Evolutionary conservation across 2,113 vertebrate species (phyloP).

Genomic region (Syngnathus scovelli): DNA sequence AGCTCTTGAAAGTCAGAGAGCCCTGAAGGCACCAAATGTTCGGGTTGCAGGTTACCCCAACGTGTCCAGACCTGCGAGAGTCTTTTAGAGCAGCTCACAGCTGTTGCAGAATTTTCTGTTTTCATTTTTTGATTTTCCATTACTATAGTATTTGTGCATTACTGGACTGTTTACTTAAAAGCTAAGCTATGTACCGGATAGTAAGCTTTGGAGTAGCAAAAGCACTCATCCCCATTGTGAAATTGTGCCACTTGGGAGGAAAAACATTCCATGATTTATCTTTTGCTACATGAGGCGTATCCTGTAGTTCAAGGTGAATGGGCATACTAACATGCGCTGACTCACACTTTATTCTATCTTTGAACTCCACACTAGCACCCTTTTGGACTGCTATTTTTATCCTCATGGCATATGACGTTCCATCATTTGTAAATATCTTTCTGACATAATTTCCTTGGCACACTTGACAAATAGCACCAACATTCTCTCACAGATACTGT

Average conservation of each 20-base stretch:
- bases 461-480: not conserved
- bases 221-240: not conserved
- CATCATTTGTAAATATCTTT: conserved; percentile 1
- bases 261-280: not conserved
- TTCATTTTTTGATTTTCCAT: not conserved
- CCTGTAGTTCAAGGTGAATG: conserved; percentile 9
- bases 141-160: not conserved
- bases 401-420: conserved; percentile 1
- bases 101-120: not conserved
- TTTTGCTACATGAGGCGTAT: not conserved
- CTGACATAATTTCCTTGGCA: not conserved
- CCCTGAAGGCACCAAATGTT: not conserved
- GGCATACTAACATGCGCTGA: not conserved
- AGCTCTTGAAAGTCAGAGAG: not conserved
- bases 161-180: not conserved
- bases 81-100: too few relatives aligned
- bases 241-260: too few relatives aligned
- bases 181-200: not conserved
- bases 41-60: not conserved
- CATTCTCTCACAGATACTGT: not conserved
- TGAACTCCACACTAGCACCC: not conserved
- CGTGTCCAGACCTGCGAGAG: too few relatives aligned
- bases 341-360: not conserved
- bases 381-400: not conserved
- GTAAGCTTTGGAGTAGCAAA: not conserved